These are phyloP conservation scores for Heterodera filipjevi DNA, from an alignment of 2,888 invertebrate genomes.

Conservation along the genomic window DNA sequence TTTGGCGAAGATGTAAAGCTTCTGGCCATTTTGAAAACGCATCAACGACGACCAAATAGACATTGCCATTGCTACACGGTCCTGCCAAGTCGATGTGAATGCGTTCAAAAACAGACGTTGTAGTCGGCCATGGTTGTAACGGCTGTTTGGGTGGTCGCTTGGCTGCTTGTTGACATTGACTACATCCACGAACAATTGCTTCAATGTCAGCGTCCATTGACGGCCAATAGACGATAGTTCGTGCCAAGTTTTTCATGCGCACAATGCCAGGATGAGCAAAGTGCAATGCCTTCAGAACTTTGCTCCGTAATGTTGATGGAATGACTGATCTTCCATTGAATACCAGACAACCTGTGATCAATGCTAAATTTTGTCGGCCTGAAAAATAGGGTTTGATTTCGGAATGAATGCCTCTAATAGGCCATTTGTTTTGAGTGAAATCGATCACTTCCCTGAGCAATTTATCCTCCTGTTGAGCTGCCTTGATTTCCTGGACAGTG, in stretches of 20 bases:
- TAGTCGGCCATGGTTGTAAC: neutral
- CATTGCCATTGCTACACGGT: neutral
- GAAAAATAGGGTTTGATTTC: too few relatives aligned
- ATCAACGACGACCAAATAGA: too few relatives aligned
- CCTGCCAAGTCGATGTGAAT: conserved; percentile 13
- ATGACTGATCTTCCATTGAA: neutral
- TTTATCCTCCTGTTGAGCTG: too few relatives aligned
- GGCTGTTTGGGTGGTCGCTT: neutral
- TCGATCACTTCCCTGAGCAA: neutral
- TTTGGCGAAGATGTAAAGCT: too few relatives aligned
- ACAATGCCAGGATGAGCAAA: conserved; percentile 7
- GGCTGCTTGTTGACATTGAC: neutral
- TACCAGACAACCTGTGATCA: too few relatives aligned
- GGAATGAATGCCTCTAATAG: too few relatives aligned
- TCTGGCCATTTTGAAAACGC: too few relatives aligned
- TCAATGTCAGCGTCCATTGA: neutral
- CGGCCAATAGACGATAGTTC: neutral
- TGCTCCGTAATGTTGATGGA: neutral
- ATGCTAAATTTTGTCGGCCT: too few relatives aligned
- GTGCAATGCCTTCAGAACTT: neutral
- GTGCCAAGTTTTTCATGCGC: neutral
- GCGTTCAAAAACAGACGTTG: neutral
- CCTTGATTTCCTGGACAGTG: conserved; percentile 18
- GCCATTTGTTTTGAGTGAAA: too few relatives aligned
- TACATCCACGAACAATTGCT: neutral